Evolutionary conservation across 2,888 invertebrate genomes (phyloP), one percentile per base, ranked within the genome.

Genomic region (Oxytorus armatus): DNA sequence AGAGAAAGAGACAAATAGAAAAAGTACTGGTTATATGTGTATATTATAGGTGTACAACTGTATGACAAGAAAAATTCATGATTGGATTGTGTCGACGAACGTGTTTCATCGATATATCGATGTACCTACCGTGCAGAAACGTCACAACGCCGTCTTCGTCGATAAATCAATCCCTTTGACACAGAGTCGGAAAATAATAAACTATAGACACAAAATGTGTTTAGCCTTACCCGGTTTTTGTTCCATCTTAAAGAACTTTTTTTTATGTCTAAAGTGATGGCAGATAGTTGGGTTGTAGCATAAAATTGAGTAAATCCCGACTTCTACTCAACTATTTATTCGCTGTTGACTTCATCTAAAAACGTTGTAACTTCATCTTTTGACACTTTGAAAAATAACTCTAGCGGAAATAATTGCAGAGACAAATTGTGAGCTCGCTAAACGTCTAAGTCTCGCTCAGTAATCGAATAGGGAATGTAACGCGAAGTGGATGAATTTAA

Each of bases 41-140:
- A 53, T 1, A 29, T 23, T 16, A 36, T 39, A 77, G 29, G 44
- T 63, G 21, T 49, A 21, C 14, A 25, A 63, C 39, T 36, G 66
- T 33, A 47, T n/a, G n/a, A 75, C 65, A 49, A 66, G 3, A 33
- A 66, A 66, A 57, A 75, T 42, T 57, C 39, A 21, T 36, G 57
- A 72, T 65, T 57, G 18, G 49, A 47, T 77, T 72, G 57, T 77
- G n/a, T n/a, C 29, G 10, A 16, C 25, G 16, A 69, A 23, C 77
- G 65, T 70, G 65, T 70, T 65, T 47, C 49, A 70, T 70, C 57
- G 57, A 85, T 82, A 57, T 84, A 86, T 84, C 79, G 80, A 69
- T 10, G 18, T 51, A 8, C 10, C 18, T 68, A 39, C 21, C 3
- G 23, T 7, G 14, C 5, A 11, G 16, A 53, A 53, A 39, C 16